Percentiles rank a stretch among this genome's conserved stretches.
Conservation (phyloP, 1,140 invertebrate genomes). For the Cyphomyrmex costatus region DNA sequence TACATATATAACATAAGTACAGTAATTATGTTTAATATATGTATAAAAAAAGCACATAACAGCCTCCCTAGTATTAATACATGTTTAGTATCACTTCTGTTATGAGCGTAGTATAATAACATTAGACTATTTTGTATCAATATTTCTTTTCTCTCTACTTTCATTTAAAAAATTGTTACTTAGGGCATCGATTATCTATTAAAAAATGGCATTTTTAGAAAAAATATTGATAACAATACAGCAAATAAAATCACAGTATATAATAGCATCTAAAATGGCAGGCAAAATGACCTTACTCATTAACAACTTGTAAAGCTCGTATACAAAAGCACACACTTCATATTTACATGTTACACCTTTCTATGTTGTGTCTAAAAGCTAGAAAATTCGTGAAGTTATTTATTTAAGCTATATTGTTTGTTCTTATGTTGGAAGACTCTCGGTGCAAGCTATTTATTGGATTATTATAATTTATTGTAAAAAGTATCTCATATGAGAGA, state of each 20-base stretch:
- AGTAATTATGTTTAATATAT: slow-evolving; percentile 15
- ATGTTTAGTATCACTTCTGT: slow-evolving; percentile 39
- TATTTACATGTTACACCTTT: not conserved
- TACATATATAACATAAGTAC: slow-evolving; percentile 7
- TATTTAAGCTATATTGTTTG: not conserved
- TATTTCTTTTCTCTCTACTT: slow-evolving; percentile 17
- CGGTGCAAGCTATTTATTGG: not conserved
- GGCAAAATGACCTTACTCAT: not conserved
- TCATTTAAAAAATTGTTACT: not conserved
- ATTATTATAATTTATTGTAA: slow-evolving; percentile 33
- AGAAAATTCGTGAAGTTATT: slow-evolving; percentile 28
- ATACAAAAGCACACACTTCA: not conserved
- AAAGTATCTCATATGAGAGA: slow-evolving; percentile 20
- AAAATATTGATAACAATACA: slow-evolving; percentile 10
- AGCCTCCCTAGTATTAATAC: slow-evolving; percentile 32
- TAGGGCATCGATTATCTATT: not conserved
- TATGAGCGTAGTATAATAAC: slow-evolving; percentile 16
- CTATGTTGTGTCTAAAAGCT: not conserved
- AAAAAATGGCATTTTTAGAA: slow-evolving; percentile 19
- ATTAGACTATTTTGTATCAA: slow-evolving; percentile 12
- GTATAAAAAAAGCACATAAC: slow-evolving; percentile 27
- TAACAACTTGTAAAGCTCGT: not conserved
- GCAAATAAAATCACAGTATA: slow-evolving; percentile 15
- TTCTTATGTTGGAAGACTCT: slow-evolving; percentile 54
- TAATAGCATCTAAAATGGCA: slow-evolving; percentile 21